A percentile compares a stretch with the other conserved stretches of the same genome.
Evolutionary conservation across 2,888 invertebrate species (phyloP).

Genomic region (Nemapogon koenigi): DNA sequence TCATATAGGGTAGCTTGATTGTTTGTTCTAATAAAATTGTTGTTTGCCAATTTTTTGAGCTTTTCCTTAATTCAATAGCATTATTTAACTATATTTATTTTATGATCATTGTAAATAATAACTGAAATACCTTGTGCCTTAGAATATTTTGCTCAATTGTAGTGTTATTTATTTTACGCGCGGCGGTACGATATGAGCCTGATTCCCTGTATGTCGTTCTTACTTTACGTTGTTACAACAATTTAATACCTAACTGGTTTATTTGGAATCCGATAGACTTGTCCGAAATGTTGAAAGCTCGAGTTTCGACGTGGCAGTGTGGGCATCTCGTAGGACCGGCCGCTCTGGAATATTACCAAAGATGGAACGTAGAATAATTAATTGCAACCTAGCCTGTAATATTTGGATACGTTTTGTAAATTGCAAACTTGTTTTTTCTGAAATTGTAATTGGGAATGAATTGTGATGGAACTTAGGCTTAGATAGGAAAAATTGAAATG

Average conservation of each 20-base stretch:
- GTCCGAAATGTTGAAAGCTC: not conserved
- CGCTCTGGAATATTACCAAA: slow-evolving; percentile 34
- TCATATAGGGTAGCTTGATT: no score
- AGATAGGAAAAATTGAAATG: slow-evolving; percentile 41
- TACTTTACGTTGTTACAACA: no score
- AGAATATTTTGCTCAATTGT: no score
- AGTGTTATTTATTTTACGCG: no score
- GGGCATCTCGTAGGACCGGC: not conserved
- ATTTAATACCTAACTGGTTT: not conserved
- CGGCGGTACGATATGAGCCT: no score
- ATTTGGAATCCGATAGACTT: not conserved
- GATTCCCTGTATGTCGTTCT: no score
- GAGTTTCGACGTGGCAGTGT: slow-evolving; percentile 1
- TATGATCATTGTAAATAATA: no score
- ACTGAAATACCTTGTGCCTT: no score
- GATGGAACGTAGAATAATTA: slow-evolving; percentile 38
- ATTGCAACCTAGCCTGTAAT: slow-evolving; percentile 29
- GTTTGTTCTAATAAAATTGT: no score
- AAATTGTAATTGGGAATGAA: slow-evolving; percentile 42
- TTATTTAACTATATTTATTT: no score
- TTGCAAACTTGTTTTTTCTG: slow-evolving; percentile 38
- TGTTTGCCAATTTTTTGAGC: no score
- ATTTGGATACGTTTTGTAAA: slow-evolving; percentile 53
- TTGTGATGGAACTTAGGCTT: slow-evolving; percentile 55
- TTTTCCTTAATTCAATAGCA: no score